A percentile compares a stretch with the other conserved stretches of the same genome.
These are phyloP conservation scores for Lates japonicus DNA, from an alignment of 2,797 vertebrate species.

Conservation along the genomic window DNA sequence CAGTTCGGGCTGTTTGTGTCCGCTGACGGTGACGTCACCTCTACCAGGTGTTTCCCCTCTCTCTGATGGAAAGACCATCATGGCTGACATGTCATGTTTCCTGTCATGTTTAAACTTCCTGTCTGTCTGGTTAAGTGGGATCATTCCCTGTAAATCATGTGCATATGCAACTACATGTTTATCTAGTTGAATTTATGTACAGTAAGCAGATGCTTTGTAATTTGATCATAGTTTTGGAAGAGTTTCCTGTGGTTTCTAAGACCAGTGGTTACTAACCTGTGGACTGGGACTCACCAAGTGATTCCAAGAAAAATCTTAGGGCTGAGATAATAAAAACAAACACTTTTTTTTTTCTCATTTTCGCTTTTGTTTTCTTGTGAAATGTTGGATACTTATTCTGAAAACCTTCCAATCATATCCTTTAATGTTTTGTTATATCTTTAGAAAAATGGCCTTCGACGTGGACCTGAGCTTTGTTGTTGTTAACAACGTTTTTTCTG, in stretches of 20 bases:
- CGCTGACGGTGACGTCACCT: slow-evolving; percentile 73
- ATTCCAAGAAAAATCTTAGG: neutral
- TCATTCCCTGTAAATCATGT: slow-evolving; percentile 29
- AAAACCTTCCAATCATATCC: neutral
- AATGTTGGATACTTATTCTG: neutral
- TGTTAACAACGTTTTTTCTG: neutral
- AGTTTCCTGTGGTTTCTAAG: neutral
- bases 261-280: neutral
- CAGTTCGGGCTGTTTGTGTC: slow-evolving; percentile 83
- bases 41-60: slow-evolving; percentile 88
- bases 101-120: slow-evolving; percentile 82
- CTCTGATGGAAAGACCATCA: slow-evolving; percentile 74
- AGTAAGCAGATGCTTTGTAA: neutral
- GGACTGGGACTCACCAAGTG: no score
- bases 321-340: neutral
- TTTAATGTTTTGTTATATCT: neutral
- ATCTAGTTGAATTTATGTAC: slow-evolving; percentile 26
- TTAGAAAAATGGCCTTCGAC: neutral
- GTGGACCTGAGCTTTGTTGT: neutral
- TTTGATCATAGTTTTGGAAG: neutral
- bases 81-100: slow-evolving; percentile 67
- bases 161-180: slow-evolving; percentile 18
- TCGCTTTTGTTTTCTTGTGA: neutral
- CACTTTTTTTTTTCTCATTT: neutral
- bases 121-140: slow-evolving; percentile 59